Base-by-base conservation (phyloP, 2,797 vertebrate genomes). In the Myotis pilosus region DNA sequence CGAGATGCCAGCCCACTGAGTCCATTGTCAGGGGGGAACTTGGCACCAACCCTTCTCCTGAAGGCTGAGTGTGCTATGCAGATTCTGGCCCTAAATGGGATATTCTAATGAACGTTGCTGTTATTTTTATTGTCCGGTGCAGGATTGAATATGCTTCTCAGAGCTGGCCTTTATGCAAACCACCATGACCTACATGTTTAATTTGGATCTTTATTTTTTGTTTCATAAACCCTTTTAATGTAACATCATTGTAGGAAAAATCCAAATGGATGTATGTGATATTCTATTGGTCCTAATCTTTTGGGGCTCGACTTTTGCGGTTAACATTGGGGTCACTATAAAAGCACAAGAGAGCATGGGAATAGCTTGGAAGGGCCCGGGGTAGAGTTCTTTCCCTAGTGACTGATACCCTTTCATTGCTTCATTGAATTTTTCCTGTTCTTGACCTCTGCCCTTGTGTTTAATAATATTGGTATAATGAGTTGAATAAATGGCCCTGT, bases 151-250 rank as follows among this genome's bases (percentile, higher is more conserved):
- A 92, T 38, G 86, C 69, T 94, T 75, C 86, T 88, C 68, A 74
- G 85, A 92, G 41, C 33, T 87, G 78, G 76, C 78, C 96, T 95
- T 96, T 92, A 85, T 87, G 96, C 62, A 89, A 96, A 82, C 62
- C 8, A 91, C 72, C 51, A 44, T 76, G 96, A 94, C 91, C 87
- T 94, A 85, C 75, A 94, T 92, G 71, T 93, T 96, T 97, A 89
- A 97, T 94, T 95, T 57, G 89, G 89, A 85, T 87, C 80, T 94
- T 94, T 96, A 90, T 94, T 94, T 96, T 96, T 89, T 92, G 79
- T 96, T 96, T 96, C 91, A 94, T 94, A 97, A 95, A 88, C 64
- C 8, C 84, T 89, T 95, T 96, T 80, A 94, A 92, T 81, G 93
- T 94, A 91, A 89, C 94, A 94, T 82, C 64, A 87, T 84, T 91